These are phyloP conservation scores for Taenaris catops DNA, from an alignment of 2,888 invertebrate species.

Conservation along the genomic window DNA sequence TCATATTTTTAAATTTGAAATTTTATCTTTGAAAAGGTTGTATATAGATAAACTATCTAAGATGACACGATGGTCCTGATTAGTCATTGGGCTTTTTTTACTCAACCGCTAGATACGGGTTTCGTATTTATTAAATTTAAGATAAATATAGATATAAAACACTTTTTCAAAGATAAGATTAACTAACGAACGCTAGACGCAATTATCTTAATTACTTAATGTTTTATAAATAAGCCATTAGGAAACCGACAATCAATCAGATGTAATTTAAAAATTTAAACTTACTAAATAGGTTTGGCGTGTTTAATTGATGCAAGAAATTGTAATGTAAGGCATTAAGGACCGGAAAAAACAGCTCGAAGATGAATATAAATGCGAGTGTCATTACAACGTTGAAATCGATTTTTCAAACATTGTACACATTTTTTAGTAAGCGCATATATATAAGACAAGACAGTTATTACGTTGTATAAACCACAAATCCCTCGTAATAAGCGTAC, in stretches of 20 bases:
- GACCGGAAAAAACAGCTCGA: too few species aligned
- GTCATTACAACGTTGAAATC: too few species aligned
- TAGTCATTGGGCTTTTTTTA: slow-evolving; percentile 32
- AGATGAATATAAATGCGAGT: too few species aligned
- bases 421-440: too few species aligned
- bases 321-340: too few species aligned
- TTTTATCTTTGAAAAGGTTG: slow-evolving; percentile 73
- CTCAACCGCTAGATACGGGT: slow-evolving; percentile 9
- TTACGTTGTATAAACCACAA: too few species aligned
- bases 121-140: slow-evolving; percentile 19
- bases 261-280: slow-evolving; percentile 1
- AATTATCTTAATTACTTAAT: slow-evolving; percentile 11
- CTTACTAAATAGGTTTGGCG: too few species aligned
- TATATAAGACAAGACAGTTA: too few species aligned
- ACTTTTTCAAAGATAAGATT: slow-evolving; percentile 15
- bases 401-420: too few species aligned
- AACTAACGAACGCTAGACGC: slow-evolving; percentile 7
- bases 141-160: slow-evolving; percentile 14
- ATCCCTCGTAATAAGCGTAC: too few species aligned
- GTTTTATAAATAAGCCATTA: slow-evolving; percentile 4
- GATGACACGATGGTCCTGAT: slow-evolving; percentile 64
- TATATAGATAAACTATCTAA: slow-evolving; percentile 63
- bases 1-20: slow-evolving; percentile 67
- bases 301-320: too few species aligned
- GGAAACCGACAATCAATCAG: slow-evolving; percentile 2